A percentile compares a stretch with the other conserved stretches of the same genome.
Conservation (phyloP, 1,140 invertebrate genomes). For the Dinoponera quadriceps region DNA sequence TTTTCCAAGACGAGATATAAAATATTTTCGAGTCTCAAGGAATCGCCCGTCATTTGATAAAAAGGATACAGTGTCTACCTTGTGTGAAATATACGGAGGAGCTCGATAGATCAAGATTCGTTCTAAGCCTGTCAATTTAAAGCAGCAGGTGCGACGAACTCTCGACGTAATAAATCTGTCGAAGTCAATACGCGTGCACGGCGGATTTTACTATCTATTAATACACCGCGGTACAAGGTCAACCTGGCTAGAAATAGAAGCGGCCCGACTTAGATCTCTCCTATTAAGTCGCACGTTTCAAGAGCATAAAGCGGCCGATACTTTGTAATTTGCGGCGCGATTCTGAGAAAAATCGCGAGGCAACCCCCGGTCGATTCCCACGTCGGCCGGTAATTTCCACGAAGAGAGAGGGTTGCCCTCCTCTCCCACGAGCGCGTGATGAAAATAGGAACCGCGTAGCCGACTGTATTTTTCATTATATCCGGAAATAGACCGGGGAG, state of each 20-base stretch:
- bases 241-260: slow-evolving; percentile 39
- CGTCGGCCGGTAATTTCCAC: background rate
- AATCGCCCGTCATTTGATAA: background rate
- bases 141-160: slow-evolving; percentile 16
- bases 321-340: slow-evolving; percentile 11
- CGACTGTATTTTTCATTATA: background rate
- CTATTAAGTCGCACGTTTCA: slow-evolving; percentile 40
- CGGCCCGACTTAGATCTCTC: slow-evolving; percentile 31
- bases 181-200: slow-evolving; percentile 3
- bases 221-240: slow-evolving; percentile 41
- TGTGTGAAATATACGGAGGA: background rate
- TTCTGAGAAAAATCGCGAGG: background rate
- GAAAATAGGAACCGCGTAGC: background rate
- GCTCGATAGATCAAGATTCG: background rate
- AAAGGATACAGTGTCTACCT: background rate
- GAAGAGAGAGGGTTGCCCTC: background rate
- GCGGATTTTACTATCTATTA: slow-evolving; percentile 44
- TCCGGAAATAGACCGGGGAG: background rate
- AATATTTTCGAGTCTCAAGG: too few species aligned
- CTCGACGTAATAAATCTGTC: background rate
- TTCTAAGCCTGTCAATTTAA: background rate
- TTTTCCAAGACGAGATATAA: too few species aligned
- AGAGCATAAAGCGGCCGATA: background rate
- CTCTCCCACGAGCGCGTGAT: background rate
- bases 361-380: slow-evolving; percentile 2